These are phyloP conservation scores for Oscheius onirici DNA, from an alignment of 2,888 invertebrate species.

Conservation along the genomic window DNA sequence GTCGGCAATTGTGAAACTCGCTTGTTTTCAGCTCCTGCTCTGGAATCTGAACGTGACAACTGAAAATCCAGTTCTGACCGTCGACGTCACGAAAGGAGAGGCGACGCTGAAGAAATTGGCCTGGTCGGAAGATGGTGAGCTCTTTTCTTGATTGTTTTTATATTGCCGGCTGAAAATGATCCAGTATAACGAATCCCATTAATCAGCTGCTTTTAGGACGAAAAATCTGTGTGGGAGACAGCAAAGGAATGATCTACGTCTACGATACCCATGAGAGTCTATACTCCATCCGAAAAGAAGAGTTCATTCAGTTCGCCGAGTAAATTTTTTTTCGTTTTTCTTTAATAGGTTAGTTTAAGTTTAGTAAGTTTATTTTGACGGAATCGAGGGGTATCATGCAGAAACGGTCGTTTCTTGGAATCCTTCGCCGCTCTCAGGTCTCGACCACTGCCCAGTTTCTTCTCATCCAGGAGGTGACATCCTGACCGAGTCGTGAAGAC, in stretches of 20 bases:
- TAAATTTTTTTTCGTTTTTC: too few relatives aligned
- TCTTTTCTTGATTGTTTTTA: not conserved
- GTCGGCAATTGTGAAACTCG: too few relatives aligned
- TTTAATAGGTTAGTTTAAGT: too few relatives aligned
- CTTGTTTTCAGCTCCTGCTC: conserved; percentile 73
- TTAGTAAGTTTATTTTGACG: too few relatives aligned
- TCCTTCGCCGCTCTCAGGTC: too few relatives aligned
- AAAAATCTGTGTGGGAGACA: conserved; percentile 91
- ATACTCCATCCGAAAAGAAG: conserved; percentile 58
- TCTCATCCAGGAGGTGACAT: too few relatives aligned
- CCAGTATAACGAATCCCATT: too few relatives aligned
- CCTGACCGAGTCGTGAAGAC: too few relatives aligned
- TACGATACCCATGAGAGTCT: conserved; percentile 82
- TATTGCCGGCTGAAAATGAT: not conserved
- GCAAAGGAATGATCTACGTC: conserved; percentile 90
- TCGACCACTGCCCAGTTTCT: too few relatives aligned
- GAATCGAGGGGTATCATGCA: too few relatives aligned
- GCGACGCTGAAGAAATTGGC: conserved; percentile 41
- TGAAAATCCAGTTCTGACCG: conserved; percentile 62
- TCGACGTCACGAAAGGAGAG: conserved; percentile 75
- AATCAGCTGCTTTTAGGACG: conserved; percentile 76
- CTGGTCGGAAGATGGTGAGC: conserved; percentile 59
- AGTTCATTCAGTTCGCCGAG: conserved; percentile 67
- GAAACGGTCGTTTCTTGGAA: too few relatives aligned
- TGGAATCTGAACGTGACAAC: conserved; percentile 76